phyloP scores from a whole-genome alignment of 2,888 invertebrate species.

The Diogma glabrata region DNA sequence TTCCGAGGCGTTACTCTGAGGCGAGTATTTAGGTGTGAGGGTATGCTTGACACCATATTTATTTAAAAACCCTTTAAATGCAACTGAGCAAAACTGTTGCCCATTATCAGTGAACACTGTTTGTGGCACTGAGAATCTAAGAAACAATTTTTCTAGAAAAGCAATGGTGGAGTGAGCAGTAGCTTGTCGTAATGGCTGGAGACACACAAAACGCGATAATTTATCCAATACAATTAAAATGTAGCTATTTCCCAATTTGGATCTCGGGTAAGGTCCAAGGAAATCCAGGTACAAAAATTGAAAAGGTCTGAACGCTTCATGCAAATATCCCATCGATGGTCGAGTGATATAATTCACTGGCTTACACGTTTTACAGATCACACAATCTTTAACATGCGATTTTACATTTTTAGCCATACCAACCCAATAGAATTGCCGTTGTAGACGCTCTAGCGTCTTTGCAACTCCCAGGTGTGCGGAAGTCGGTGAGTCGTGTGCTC shows the following conservation, averaged over 20 bases:
- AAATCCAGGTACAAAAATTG: background rate
- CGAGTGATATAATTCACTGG: background rate
- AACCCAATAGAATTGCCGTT: background rate
- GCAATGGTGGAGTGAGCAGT: background rate
- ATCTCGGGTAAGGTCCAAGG: background rate
- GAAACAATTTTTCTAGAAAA: background rate
- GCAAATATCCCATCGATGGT: background rate
- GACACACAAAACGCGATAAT: background rate
- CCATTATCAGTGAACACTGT: too few relatives aligned
- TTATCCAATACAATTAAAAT: background rate
- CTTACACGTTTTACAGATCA: background rate
- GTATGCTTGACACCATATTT: too few relatives aligned
- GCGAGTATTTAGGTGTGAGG: too few relatives aligned
- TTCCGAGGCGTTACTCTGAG: conserved; percentile 2
- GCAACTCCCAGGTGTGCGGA: background rate
- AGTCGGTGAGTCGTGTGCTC: background rate
- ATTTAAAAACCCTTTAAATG: too few relatives aligned
- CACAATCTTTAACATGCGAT: background rate
- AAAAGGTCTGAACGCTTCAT: background rate
- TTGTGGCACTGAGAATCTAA: background rate
- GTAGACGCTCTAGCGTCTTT: background rate
- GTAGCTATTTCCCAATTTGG: background rate
- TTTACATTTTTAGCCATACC: background rate
- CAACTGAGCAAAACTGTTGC: too few relatives aligned
- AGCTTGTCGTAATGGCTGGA: background rate